phyloP scores from a whole-genome alignment of 1,140 invertebrate species.

The Temnothorax longispinosus region DNA sequence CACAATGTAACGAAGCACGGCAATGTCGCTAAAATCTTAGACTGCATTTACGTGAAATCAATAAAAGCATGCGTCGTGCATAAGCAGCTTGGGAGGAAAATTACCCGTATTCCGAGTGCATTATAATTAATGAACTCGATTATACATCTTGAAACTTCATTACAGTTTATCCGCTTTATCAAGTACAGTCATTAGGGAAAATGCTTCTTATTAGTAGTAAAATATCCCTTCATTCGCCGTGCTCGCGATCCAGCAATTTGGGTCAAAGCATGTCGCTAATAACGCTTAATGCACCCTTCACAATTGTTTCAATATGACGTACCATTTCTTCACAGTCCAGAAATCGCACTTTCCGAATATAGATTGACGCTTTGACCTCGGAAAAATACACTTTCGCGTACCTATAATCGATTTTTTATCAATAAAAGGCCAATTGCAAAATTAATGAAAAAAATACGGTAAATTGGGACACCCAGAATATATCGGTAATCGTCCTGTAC shows the following conservation, averaged over 20 bases:
- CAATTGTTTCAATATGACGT: constrained; percentile 21
- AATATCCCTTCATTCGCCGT: constrained; percentile 46
- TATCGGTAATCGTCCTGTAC: not conserved
- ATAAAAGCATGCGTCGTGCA: not conserved
- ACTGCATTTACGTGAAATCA: constrained; percentile 25
- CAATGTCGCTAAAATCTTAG: not conserved
- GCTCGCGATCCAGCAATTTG: constrained; percentile 41
- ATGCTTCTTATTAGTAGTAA: constrained; percentile 59
- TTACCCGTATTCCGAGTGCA: constrained; percentile 14
- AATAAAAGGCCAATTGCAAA: not conserved
- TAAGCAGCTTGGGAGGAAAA: not conserved
- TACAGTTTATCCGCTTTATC: constrained; percentile 39
- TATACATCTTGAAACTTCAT: constrained; percentile 22
- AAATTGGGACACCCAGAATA: constrained; percentile 22
- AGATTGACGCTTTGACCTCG: not conserved
- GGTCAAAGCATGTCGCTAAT: constrained; percentile 50
- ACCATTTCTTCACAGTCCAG: constrained; percentile 10
- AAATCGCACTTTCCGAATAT: not conserved
- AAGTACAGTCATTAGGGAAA: constrained; percentile 39
- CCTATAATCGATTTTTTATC: not conserved
- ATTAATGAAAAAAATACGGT: constrained; percentile 9
- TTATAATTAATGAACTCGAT: constrained; percentile 49
- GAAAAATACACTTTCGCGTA: not conserved
- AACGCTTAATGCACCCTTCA: constrained; percentile 17
- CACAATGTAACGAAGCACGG: constrained; percentile 16